Conservation (phyloP, 2,888 invertebrate species). For the Electrophaes corylata region DNA sequence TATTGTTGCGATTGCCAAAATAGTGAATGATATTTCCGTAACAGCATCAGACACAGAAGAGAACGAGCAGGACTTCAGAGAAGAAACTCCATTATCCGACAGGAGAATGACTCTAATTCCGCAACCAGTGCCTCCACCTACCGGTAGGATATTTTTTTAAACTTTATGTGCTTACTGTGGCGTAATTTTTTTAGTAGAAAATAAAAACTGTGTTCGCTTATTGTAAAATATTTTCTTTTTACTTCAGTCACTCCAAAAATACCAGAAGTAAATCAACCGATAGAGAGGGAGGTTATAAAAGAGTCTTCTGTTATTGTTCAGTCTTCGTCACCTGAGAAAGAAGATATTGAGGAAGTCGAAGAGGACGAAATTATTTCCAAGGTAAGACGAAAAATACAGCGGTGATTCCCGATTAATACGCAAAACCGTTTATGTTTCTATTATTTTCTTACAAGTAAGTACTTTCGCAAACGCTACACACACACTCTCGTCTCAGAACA, state of each 20-base stretch:
- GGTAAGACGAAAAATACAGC: slow-evolving; percentile 42
- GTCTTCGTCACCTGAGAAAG: slow-evolving; percentile 49
- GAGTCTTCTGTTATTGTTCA: slow-evolving; percentile 43
- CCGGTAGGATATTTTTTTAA: slow-evolving; percentile 49
- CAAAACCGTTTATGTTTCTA: too few species aligned
- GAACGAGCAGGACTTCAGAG: slow-evolving; percentile 56
- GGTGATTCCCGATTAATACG: not conserved
- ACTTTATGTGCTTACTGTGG: slow-evolving; percentile 27
- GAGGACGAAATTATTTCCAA: slow-evolving; percentile 46
- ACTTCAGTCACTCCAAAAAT: slow-evolving; percentile 49
- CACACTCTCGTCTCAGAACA: too few species aligned
- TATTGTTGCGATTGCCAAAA: not conserved
- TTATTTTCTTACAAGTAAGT: too few species aligned
- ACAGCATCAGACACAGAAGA: slow-evolving; percentile 48
- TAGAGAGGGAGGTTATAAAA: slow-evolving; percentile 45
- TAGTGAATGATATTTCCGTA: slow-evolving; percentile 29
- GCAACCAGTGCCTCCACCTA: slow-evolving; percentile 51
- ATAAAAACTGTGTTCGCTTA: not conserved
- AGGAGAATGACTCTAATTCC: slow-evolving; percentile 75
- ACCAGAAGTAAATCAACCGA: slow-evolving; percentile 45
- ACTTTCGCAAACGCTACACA: too few species aligned
- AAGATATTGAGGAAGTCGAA: slow-evolving; percentile 56
- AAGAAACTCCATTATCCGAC: slow-evolving; percentile 66
- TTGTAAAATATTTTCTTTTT: not conserved
- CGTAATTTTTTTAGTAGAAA: slow-evolving; percentile 22